Conservation (phyloP, 2,797 vertebrate genomes). For the Dermochelys coriacea region DNA sequence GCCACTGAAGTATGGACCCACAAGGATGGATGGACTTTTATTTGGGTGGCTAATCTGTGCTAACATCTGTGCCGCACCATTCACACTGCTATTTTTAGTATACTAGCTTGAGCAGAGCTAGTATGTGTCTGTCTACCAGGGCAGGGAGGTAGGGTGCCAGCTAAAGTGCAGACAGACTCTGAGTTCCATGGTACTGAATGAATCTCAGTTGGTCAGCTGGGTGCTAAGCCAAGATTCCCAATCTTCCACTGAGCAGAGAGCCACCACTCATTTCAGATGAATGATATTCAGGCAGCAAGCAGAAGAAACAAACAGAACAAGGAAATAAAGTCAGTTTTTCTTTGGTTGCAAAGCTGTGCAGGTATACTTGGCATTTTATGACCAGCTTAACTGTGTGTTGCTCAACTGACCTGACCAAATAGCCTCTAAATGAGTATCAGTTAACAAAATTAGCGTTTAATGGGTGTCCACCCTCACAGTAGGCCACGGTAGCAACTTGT, state of each 20-base stretch:
- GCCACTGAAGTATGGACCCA: background rate
- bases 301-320: background rate
- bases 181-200: background rate
- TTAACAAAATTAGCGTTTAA: constrained; percentile 78
- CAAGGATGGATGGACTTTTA: background rate
- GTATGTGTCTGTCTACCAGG: background rate
- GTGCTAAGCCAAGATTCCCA: background rate
- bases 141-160: background rate
- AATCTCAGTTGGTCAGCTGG: background rate
- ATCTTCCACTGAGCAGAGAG: background rate
- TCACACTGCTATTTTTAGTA: background rate
- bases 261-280: background rate
- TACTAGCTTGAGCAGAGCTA: background rate
- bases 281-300: background rate
- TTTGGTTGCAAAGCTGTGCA: constrained; percentile 48
- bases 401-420: constrained; percentile 72
- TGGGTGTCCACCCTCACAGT: constrained; percentile 71
- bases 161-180: background rate
- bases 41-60: background rate
- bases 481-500: constrained; percentile 67
- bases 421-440: constrained; percentile 74
- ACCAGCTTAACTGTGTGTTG: constrained; percentile 60
- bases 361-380: constrained; percentile 64
- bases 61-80: background rate
- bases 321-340: constrained; percentile 55